Evolutionary conservation across 2,888 invertebrate species (phyloP).

Genomic region (Ligdia adustata): DNA sequence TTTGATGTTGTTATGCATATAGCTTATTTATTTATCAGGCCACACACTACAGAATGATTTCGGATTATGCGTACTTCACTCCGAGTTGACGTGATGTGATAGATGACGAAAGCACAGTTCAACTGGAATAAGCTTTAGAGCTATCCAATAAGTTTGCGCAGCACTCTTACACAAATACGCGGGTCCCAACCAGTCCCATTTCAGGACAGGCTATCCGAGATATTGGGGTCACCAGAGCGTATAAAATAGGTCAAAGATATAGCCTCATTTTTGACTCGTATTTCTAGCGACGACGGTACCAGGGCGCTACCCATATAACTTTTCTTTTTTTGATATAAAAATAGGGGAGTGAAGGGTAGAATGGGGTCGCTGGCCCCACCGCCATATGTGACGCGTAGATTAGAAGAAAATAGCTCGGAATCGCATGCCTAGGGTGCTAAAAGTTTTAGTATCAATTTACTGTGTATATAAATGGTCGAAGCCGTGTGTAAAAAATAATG

Average conservation of each 20-base stretch:
- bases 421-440: slow-evolving; percentile 11
- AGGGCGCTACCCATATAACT: slow-evolving; percentile 23
- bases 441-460: background rate
- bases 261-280: slow-evolving; percentile 22
- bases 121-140: slow-evolving; percentile 13
- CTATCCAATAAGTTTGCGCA: slow-evolving; percentile 18
- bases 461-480: too few relatives aligned
- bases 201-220: slow-evolving; percentile 11
- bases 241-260: slow-evolving; percentile 26
- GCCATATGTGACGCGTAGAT: slow-evolving; percentile 24
- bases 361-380: slow-evolving; percentile 23
- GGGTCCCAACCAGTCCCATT: slow-evolving; percentile 13
- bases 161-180: slow-evolving; percentile 23
- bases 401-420: slow-evolving; percentile 11
- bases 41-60: slow-evolving; percentile 4
- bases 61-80: slow-evolving; percentile 3
- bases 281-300: slow-evolving; percentile 15
- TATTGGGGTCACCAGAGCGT: slow-evolving; percentile 26
- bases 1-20: slow-evolving; percentile 11
- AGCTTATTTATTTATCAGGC: slow-evolving; percentile 11
- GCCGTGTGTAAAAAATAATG: too few relatives aligned
- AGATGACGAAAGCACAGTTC: slow-evolving; percentile 6
- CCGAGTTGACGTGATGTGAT: slow-evolving; percentile 14
- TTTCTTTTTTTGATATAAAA: slow-evolving; percentile 26
- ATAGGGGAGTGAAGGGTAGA: slow-evolving; percentile 14